Conservation (phyloP, 2,888 invertebrate genomes). For the Parthenolecanium corni region DNA sequence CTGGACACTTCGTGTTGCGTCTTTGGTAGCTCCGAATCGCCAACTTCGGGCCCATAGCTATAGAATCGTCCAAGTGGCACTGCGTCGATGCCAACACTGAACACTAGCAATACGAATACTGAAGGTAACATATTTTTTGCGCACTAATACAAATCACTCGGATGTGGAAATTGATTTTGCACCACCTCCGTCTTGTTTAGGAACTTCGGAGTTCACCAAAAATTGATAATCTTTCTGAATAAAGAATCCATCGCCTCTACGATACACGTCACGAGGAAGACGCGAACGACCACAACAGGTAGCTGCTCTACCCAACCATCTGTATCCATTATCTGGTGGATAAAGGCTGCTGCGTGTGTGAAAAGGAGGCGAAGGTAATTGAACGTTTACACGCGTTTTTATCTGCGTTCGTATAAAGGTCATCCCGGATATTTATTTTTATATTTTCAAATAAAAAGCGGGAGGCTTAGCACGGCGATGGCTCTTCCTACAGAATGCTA, state of each 20-base stretch:
- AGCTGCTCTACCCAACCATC: not conserved
- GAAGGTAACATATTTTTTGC: not conserved
- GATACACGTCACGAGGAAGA: not conserved
- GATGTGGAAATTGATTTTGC: too few relatives aligned
- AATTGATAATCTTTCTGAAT: not conserved
- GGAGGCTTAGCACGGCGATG: too few relatives aligned
- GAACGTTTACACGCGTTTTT: not conserved
- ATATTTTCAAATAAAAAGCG: not conserved
- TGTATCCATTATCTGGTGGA: not conserved
- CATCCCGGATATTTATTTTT: constrained; percentile 28
- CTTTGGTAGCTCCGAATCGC: constrained; percentile 44
- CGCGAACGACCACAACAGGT: constrained; percentile 1
- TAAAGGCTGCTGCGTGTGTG: too few relatives aligned
- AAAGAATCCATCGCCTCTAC: not conserved
- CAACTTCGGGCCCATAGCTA: constrained; percentile 45
- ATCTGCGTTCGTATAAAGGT: constrained; percentile 10
- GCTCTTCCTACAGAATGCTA: too few relatives aligned
- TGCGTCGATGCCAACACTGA: not conserved
- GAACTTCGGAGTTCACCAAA: too few relatives aligned
- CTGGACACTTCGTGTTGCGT: constrained; percentile 50
- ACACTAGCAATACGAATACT: not conserved
- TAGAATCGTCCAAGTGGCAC: constrained; percentile 49
- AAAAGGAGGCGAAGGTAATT: constrained; percentile 1
- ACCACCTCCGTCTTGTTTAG: too few relatives aligned
- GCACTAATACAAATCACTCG: not conserved